These are phyloP conservation scores for Pipa parva DNA, from an alignment of 2,113 vertebrate species.

Conservation along the genomic window DNA sequence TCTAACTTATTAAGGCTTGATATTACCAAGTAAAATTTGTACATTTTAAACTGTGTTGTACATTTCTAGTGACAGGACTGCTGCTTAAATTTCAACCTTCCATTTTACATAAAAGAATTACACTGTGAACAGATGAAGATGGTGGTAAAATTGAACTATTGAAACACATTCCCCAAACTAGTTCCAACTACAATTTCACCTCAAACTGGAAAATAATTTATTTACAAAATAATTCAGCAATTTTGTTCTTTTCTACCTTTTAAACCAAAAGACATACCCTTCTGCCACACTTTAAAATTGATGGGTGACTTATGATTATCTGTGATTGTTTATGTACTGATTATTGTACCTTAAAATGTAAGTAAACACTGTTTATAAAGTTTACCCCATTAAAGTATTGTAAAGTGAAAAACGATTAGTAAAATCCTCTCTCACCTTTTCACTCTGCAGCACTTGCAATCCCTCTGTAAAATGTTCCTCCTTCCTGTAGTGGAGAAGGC, in stretches of 20 bases:
- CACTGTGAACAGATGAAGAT: background rate
- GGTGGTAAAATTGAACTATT: background rate
- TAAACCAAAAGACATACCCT: background rate
- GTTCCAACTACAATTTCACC: background rate
- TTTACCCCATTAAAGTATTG: too few relatives aligned
- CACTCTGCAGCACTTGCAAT: too few relatives aligned
- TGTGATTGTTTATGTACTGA: background rate
- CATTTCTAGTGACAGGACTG: background rate
- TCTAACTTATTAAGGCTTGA: too few relatives aligned
- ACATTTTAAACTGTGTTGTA: background rate
- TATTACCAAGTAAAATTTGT: background rate
- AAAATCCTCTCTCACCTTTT: too few relatives aligned
- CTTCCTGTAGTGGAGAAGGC: too few relatives aligned
- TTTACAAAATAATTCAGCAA: background rate
- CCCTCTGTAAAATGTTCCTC: too few relatives aligned
- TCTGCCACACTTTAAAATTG: background rate
- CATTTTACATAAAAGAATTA: background rate
- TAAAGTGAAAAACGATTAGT: too few relatives aligned
- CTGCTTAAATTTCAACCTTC: background rate
- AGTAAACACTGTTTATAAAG: too few relatives aligned
- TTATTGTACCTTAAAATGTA: background rate
- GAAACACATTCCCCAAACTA: background rate
- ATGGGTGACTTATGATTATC: background rate
- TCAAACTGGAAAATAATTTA: background rate
- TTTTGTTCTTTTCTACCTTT: background rate